Conservation (phyloP, 2,113 vertebrate genomes). For the Prionailurus viverrinus region DNA sequence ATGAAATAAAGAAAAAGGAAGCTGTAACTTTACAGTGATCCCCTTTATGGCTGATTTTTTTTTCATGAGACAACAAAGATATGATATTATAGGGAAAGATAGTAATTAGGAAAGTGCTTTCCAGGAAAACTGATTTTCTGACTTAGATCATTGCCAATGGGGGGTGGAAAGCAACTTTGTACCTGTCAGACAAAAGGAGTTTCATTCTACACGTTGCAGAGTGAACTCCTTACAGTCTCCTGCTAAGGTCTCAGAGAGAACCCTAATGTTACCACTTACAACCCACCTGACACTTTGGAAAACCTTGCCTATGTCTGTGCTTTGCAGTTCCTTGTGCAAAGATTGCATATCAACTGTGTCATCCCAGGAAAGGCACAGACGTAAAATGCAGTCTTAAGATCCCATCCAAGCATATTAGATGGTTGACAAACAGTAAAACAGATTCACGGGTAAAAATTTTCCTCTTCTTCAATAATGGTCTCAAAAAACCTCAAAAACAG, state of each 20-base stretch:
- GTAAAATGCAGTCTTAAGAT: not conserved
- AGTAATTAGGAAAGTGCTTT: constrained; percentile 53
- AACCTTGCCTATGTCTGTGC: not conserved
- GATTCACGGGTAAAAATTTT: not conserved
- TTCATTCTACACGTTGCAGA: not conserved
- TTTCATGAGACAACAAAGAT: constrained; percentile 56
- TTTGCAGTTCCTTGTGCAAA: not conserved
- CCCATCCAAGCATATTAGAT: not conserved
- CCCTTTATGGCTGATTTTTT: not conserved
- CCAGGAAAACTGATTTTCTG: constrained; percentile 36
- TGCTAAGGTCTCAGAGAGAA: not conserved
- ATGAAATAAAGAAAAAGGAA: not conserved
- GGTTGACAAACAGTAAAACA: not conserved
- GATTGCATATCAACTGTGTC: not conserved
- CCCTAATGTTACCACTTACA: not conserved
- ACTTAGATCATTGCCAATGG: not conserved
- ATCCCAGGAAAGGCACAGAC: not conserved
- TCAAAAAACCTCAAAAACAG: constrained; percentile 38
- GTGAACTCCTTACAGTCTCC: not conserved
- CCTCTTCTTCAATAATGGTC: not conserved
- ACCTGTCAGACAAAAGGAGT: constrained; percentile 36
- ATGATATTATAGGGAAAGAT: not conserved
- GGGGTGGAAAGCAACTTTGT: not conserved
- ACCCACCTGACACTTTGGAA: not conserved
- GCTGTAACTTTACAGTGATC: not conserved